Base-by-base conservation (phyloP, 30 jellyfish, hydroid and myxozoan species). In the Phacellophora camtschatica region DNA sequence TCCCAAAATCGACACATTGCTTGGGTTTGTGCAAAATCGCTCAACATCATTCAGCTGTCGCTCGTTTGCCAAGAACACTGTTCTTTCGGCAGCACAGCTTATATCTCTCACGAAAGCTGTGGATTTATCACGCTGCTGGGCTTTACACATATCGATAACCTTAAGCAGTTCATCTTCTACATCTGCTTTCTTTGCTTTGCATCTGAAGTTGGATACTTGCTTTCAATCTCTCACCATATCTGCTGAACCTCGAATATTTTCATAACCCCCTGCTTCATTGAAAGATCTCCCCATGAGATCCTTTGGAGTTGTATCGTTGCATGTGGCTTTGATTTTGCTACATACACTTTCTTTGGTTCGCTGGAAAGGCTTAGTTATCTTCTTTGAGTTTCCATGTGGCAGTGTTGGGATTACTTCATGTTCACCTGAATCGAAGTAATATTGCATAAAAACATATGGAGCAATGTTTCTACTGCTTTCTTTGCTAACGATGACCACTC, bases 311-410 rank as follows among this genome's bases (percentile, higher is more conserved):
- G 59, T 22, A 66, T 33, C 63, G 16, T 39, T 66, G 33, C 63
- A 51, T 51, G 66, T 58, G 73, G 39, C 33, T 25, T 66, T 66
- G 19, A 66, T 33, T 66, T 35, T 32, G n/a, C 34, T 22, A 28
- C 28, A 24, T 12, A 66, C 80, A 10, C 27, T 15, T 15, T 42
- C 63, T 66, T 33, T 66, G 25, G 80, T 66, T 66, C 42, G 41
- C 42, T 32, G 59, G 42, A 32, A 66, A 15, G 80, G 80, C 80
- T 15, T 42, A 15, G 16, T 33, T 13, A 13, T 58, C 63, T 35
- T 66, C 63, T 66, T 66, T 19, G 66, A 35, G 63, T 66, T 66
- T 66, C 80, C 80, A 33, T 66, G 80, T 32, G 80, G 42, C 10
- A 32, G 68, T 4, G 80, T 32, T 11, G 42, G 57, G 25, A 33